Conservation (phyloP, 2,888 invertebrate species). For the Spisula subtruncata region DNA sequence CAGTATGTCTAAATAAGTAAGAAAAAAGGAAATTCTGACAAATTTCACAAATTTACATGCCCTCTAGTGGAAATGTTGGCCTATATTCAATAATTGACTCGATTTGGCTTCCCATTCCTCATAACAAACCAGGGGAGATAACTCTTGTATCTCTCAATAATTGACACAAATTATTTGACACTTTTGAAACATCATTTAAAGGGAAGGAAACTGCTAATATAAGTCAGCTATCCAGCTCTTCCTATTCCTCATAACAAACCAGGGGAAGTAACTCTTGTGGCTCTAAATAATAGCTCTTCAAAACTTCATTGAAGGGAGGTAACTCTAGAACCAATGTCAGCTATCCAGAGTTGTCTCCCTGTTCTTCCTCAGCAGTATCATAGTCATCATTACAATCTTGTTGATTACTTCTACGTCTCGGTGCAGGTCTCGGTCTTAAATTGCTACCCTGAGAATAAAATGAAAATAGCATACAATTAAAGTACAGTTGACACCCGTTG, state of each 20-base stretch:
- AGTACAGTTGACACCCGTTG: too few relatives aligned
- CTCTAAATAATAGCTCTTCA: not conserved
- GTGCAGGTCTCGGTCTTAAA: constrained; percentile 41
- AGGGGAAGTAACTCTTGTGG: not conserved
- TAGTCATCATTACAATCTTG: constrained; percentile 35
- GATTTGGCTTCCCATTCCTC: not conserved
- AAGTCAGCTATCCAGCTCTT: not conserved
- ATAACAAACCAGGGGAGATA: not conserved
- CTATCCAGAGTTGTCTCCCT: constrained; percentile 4
- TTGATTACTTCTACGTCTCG: not conserved
- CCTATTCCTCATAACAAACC: not conserved
- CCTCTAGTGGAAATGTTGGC: too few relatives aligned
- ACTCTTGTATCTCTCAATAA: not conserved
- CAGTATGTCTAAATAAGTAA: too few relatives aligned
- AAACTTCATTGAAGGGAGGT: not conserved
- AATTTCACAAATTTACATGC: too few relatives aligned
- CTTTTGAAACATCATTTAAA: too few relatives aligned
- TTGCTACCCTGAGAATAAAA: not conserved
- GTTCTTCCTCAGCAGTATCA: constrained; percentile 34
- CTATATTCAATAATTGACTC: too few relatives aligned
- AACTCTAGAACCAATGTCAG: not conserved
- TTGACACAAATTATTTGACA: too few relatives aligned
- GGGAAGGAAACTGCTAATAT: too few relatives aligned
- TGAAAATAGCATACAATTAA: too few relatives aligned
- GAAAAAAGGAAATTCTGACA: too few relatives aligned